Evolutionary conservation across 2,888 invertebrate species (phyloP).

Genomic region (Leptogaster cylindrica): DNA sequence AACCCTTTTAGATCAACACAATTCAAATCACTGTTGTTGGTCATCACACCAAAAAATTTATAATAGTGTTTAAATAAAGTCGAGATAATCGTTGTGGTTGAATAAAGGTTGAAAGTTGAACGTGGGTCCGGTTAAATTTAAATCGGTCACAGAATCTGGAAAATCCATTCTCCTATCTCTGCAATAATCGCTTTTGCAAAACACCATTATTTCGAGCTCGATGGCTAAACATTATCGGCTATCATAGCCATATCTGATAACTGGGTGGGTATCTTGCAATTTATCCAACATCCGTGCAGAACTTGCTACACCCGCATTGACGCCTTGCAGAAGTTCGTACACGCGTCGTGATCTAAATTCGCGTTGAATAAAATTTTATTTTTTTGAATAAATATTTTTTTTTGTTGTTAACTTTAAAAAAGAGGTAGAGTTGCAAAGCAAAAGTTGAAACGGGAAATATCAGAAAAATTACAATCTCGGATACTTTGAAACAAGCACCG

Average conservation of each 20-base stretch:
- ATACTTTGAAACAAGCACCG: slow-evolving; percentile 4
- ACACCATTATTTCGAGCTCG: neutral
- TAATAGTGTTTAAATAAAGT: too few species aligned
- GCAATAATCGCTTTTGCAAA: neutral
- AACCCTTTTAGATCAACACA: too few species aligned
- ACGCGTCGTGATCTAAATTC: slow-evolving; percentile 7
- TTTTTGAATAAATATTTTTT: too few species aligned
- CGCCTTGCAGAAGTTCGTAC: neutral
- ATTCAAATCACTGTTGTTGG: too few species aligned
- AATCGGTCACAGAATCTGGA: too few species aligned
- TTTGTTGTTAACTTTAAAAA: slow-evolving; percentile 5
- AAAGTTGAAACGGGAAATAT: neutral
- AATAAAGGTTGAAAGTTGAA: too few species aligned
- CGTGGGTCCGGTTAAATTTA: too few species aligned
- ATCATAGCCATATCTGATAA: neutral
- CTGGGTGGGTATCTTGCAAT: neutral
- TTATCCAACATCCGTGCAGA: too few species aligned
- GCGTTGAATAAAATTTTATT: neutral
- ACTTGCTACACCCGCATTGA: too few species aligned
- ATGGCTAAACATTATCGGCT: neutral
- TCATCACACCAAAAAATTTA: too few species aligned
- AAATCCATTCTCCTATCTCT: too few species aligned
- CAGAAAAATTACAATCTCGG: neutral
- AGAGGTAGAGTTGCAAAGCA: neutral
- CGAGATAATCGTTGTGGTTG: too few species aligned